Base-by-base conservation (phyloP, 2,797 vertebrate species). In the Orestias chungarensis region DNA sequence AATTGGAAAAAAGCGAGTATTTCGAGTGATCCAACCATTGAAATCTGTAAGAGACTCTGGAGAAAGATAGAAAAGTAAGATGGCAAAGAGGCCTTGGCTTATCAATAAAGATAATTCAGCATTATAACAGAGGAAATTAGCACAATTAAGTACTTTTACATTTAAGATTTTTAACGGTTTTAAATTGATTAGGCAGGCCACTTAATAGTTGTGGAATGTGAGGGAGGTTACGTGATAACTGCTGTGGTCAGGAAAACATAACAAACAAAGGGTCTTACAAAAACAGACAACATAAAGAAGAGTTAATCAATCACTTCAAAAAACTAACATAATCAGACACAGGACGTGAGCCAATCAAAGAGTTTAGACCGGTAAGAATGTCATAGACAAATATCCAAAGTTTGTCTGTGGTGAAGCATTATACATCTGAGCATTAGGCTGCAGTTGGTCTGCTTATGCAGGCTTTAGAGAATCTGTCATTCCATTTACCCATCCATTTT, bases 381-480 rank as follows among this genome's bases (percentile, higher is more conserved):
- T 57, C 54, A 15, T 1, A 18, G 27, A 57, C 52, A 57, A 57
- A 57, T 17, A 31, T 29, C 31, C 54, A 15, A 33, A 44, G 0
- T 3, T 17, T 31, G 54, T 18, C 20, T 18, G 29, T 18, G 52
- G 27, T 55, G 25, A 55, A 55, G 6, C 15, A 29, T 31, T 55
- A 55, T 5, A 18, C 29, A 18, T 11, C 27, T 17, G 52, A n/a
- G n/a, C n/a, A n/a, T 12, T 6, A 54, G 14, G 15, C 52, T 17
- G 52, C 52, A 17, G 10, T 25, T 14, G 50, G 23, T 25, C 23
- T 52, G 3, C 15, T 6, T 33, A n/a, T n/a, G n/a, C n/a, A n/a
- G n/a, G n/a, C n/a, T n/a, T n/a, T n/a, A n/a, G n/a, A 57, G 29
- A 33, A 33, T 57, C 54, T 57, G 54, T 57, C 54, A 33, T n/a